A percentile compares a stretch with the other conserved stretches of the same genome.
phyloP scores from a whole-genome alignment of 1,140 invertebrate genomes.

The Temnothorax nylanderi region DNA sequence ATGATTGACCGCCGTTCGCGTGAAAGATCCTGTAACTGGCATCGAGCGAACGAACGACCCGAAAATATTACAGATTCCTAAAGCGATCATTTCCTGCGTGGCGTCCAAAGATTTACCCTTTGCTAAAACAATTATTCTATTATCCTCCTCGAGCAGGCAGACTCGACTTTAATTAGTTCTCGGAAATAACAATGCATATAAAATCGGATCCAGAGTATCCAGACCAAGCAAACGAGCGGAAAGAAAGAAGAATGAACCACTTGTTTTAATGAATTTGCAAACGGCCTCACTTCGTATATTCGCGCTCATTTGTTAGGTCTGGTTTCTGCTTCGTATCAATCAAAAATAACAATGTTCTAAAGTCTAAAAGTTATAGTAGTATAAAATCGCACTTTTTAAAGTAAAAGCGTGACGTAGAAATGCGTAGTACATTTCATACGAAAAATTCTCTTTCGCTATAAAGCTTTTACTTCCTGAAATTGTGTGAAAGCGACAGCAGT shows the following conservation, averaged over 20 bases:
- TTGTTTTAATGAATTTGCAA: background rate
- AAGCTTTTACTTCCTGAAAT: background rate
- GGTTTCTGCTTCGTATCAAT: background rate
- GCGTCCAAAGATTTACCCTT: conserved; percentile 88
- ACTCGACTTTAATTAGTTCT: background rate
- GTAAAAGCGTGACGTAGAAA: background rate
- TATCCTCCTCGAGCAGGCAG: background rate
- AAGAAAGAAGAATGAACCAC: background rate
- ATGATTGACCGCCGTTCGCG: conserved; percentile 92
- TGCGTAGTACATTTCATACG: background rate
- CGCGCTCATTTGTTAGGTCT: background rate
- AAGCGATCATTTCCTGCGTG: conserved; percentile 91
- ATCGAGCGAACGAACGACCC: conserved; percentile 92
- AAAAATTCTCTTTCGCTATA: background rate
- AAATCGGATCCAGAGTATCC: background rate
- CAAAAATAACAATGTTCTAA: background rate
- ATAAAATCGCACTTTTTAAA: background rate
- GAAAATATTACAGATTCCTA: conserved; percentile 91
- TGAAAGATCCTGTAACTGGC: conserved; percentile 93
- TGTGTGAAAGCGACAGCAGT: background rate
- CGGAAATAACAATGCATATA: background rate
- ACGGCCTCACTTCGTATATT: background rate
- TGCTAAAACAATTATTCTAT: conserved; percentile 77
- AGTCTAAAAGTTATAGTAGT: background rate
- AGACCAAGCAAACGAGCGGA: background rate